Conservation (phyloP, 2,113 vertebrate species). For the Eclectus roratus region DNA sequence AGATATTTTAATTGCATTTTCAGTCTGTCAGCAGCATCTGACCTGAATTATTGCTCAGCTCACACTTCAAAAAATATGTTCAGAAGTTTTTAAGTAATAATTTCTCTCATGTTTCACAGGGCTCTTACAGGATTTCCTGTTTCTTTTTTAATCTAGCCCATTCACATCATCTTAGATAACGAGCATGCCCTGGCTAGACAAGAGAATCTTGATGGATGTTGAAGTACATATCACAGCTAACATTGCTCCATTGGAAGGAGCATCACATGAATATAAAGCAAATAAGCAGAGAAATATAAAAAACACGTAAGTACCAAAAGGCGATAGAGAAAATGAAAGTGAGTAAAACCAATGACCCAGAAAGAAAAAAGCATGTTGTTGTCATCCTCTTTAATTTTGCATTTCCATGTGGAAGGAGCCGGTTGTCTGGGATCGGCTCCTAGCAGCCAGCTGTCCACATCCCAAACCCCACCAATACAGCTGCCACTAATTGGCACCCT, state of each 20-base stretch:
- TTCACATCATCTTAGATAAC: not conserved
- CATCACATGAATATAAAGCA: not conserved
- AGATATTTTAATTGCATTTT: not conserved
- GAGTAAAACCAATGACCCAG: not conserved
- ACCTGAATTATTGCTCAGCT: not conserved
- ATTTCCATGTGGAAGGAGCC: not conserved
- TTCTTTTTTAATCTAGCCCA: not conserved
- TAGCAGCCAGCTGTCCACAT: slow-evolving; percentile 20
- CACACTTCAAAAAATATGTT: not conserved
- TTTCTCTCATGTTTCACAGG: not conserved
- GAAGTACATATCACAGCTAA: not conserved
- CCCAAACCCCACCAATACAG: not conserved
- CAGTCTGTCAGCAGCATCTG: not conserved
- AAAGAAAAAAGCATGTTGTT: not conserved
- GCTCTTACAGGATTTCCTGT: not conserved
- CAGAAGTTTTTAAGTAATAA: not conserved
- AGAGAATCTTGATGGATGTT: not conserved
- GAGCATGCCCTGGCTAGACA: not conserved
- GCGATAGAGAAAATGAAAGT: not conserved
- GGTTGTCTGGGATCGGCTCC: not conserved
- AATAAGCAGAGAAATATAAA: not conserved
- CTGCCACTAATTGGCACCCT: slow-evolving; percentile 48
- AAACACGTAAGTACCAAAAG: not conserved
- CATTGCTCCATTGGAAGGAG: rapidly evolving
- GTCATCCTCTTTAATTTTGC: not conserved